Evolutionary conservation across 2,113 vertebrate species (phyloP).

Genomic region (Campylomormyrus tamandua): DNA sequence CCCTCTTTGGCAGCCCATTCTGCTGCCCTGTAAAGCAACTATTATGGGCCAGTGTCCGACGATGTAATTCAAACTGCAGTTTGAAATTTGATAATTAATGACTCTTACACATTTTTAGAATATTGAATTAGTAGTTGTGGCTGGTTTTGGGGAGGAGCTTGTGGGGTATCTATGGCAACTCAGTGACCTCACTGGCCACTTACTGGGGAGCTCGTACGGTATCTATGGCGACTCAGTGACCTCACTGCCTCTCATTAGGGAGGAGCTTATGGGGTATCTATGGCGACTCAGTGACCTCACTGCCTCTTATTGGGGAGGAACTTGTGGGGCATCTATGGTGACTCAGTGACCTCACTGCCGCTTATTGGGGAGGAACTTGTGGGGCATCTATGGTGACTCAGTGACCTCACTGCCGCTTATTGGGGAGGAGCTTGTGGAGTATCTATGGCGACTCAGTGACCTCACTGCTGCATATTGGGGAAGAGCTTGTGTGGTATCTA

Average conservation of each 20-base stretch:
- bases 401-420: not conserved
- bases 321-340: not conserved
- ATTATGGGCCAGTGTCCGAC: slow-evolving; percentile 18
- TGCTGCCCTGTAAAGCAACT: slow-evolving; percentile 11
- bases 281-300: slow-evolving; percentile 18
- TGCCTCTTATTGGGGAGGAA: not conserved
- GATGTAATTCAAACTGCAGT: slow-evolving; percentile 15
- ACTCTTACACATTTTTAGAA: not conserved
- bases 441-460: not conserved
- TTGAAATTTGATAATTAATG: slow-evolving; percentile 4
- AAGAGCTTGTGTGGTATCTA: not conserved
- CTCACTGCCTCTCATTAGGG: not conserved
- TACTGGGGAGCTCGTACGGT: not conserved
- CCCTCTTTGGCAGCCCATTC: slow-evolving; percentile 9
- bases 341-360: not conserved
- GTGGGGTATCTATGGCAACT: not conserved
- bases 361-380: not conserved
- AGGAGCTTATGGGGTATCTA: not conserved
- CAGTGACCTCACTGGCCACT: not conserved
- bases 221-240: slow-evolving; percentile 20
- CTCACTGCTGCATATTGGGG: not conserved
- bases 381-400: not conserved
- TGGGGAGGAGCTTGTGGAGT: not conserved
- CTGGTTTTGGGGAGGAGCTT: not conserved
- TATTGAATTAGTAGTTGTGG: not conserved